Conservation (phyloP, 2,113 vertebrate genomes). For the Dicrurus megarhynchus region DNA sequence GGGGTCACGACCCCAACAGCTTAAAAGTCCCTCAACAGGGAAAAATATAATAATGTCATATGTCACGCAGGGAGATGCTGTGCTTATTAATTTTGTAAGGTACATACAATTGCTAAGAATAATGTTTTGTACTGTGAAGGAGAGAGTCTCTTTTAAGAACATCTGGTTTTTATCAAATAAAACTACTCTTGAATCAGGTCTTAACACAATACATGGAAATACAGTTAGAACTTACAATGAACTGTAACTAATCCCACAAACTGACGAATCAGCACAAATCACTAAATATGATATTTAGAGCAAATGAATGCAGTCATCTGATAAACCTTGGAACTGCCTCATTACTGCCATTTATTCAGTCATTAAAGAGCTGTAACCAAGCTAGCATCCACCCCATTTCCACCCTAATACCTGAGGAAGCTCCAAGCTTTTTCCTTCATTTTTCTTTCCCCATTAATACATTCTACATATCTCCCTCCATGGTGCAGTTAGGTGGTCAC, state of each 20-base stretch:
- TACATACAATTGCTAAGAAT: slow-evolving; percentile 68
- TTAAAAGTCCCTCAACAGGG: slow-evolving; percentile 62
- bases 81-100: slow-evolving; percentile 69
- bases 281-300: slow-evolving; percentile 58
- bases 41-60: slow-evolving; percentile 64
- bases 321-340: slow-evolving; percentile 43
- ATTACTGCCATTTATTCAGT: not conserved
- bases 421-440: not conserved
- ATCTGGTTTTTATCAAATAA: slow-evolving; percentile 72
- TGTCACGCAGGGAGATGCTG: slow-evolving; percentile 62
- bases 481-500: not conserved
- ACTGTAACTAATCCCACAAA: slow-evolving; percentile 72
- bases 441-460: not conserved
- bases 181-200: slow-evolving; percentile 67
- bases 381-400: not conserved
- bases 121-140: slow-evolving; percentile 64
- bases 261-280: slow-evolving; percentile 72
- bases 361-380: not conserved
- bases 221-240: slow-evolving; percentile 68
- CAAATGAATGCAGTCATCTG: slow-evolving; percentile 49
- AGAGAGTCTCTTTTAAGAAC: slow-evolving; percentile 62
- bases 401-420: not conserved
- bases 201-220: slow-evolving; percentile 70
- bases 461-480: not conserved
- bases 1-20: slow-evolving; percentile 40